Evolutionary conservation across 1,140 invertebrate species (phyloP).

Genomic region (Diuraphis noxia): DNA sequence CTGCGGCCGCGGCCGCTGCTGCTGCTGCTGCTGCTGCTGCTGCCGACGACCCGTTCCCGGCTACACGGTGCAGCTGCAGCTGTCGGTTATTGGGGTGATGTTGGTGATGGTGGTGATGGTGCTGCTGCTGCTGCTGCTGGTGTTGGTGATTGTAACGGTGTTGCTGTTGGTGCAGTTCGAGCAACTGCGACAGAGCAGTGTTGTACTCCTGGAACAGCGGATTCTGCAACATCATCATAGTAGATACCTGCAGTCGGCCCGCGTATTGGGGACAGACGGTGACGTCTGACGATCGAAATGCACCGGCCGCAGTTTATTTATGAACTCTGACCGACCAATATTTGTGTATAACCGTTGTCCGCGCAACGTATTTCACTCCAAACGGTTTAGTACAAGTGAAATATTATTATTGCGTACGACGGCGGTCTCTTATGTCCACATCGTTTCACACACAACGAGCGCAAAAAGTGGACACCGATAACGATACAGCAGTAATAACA

Average conservation of each 20-base stretch:
- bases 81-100: background rate
- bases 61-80: background rate
- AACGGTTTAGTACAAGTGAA: background rate
- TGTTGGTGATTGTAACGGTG: conserved; percentile 22
- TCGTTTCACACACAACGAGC: background rate
- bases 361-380: background rate
- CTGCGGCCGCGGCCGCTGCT: background rate
- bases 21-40: background rate
- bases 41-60: background rate
- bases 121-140: background rate
- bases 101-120: background rate
- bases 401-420: background rate
- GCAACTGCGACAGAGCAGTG: conserved; percentile 46
- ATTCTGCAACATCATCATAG: conserved; percentile 54
- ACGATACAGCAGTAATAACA: no score
- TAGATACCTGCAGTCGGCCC: background rate
- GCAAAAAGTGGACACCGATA: background rate
- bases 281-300: no score
- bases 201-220: conserved; percentile 54
- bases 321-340: no score
- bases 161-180: conserved; percentile 50
- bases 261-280: fast-evolving
- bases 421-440: background rate
- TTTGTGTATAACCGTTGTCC: background rate
- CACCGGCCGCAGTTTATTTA: no score